Evolutionary conservation across 2,888 invertebrate species (phyloP), one percentile per base, ranked within the genome.

Genomic region (Synanthedon andrenaeformis): DNA sequence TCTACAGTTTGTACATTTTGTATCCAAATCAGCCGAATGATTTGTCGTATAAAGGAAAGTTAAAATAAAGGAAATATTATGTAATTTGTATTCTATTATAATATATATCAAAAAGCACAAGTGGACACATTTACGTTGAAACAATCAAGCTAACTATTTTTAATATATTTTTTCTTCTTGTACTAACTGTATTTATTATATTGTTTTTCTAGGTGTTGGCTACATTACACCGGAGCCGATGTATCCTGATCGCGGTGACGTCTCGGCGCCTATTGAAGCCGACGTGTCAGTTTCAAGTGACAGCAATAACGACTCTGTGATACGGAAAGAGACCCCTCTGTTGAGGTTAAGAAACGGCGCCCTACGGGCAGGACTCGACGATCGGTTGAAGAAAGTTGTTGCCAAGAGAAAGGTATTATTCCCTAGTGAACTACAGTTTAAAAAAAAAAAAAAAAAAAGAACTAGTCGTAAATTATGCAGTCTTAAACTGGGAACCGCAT

Each of bases 191-290:
- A 28, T 6, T n/a, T 28, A 19, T 2, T 19, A 28, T 28, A 10
- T 35, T 35, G 35, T 35, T 35, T 14, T 14, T 14, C 64, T 55
- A 88, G 88, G 88, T 54, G 79, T 71, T 52, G 76, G 86, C 54
- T 92, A 92, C 75, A 89, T 92, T 67, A 90, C 90, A 41, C 92
- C 92, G 2, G 89, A 90, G 64, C 92, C 92, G 41, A 92, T 92
- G 82, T 86, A 83, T 59, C 85, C 87, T 41, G 89, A 89, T 60
- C 82, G 78, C 42, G 88, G 89, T n/a, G 86, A 84, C 61, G 73
- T 84, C 60, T 84, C 84, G 6, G 83, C 83, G 54, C 75, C 78
- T 0, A 62, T 80, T 1, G 70, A 77, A 54, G 74, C 79, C 2
- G 79, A 87, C 52, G 65, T 70, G 51, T 76, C 78, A 3, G 61